Conservation (phyloP, 2,888 invertebrate species). For the Chymomyza amoena region DNA sequence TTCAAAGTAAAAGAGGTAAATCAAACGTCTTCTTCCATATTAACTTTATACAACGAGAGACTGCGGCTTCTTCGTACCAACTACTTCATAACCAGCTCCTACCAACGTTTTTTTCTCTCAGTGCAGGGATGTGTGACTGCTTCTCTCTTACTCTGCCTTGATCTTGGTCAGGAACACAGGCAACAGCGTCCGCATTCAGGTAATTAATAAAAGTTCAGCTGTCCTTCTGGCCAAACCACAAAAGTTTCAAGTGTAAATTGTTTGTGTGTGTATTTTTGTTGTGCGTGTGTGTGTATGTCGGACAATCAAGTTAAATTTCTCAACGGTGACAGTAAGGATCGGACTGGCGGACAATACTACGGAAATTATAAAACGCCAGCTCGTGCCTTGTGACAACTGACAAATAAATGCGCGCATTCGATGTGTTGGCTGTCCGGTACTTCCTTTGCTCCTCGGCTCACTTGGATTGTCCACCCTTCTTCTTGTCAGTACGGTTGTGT, state of each 20-base stretch:
- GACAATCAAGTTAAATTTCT: conserved; percentile 67
- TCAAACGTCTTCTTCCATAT: no score
- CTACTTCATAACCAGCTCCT: no score
- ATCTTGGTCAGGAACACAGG: conserved; percentile 23
- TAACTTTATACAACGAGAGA: no score
- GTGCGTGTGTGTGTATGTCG: conserved; percentile 15
- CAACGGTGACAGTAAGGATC: conserved; percentile 33
- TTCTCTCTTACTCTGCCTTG: background rate
- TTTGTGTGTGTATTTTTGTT: conserved; percentile 14
- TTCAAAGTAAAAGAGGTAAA: no score
- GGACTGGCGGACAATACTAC: conserved; percentile 25
- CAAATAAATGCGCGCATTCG: conserved; percentile 61
- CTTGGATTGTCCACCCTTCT: background rate
- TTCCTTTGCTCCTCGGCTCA: conserved; percentile 5
- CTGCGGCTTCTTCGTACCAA: no score
- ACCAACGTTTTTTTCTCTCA: background rate
- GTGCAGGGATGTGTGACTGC: background rate
- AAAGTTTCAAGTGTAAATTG: conserved; percentile 5
- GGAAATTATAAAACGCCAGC: conserved; percentile 68
- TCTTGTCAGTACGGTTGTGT: conserved; percentile 11
- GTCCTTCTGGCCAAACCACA: conserved; percentile 47
- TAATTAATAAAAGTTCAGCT: conserved; percentile 67
- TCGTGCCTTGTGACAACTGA: conserved; percentile 61
- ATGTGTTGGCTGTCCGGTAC: conserved; percentile 35
- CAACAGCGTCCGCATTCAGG: conserved; percentile 55